Base-by-base conservation (phyloP, 2,113 vertebrate genomes). In the Hucho hucho region DNA sequence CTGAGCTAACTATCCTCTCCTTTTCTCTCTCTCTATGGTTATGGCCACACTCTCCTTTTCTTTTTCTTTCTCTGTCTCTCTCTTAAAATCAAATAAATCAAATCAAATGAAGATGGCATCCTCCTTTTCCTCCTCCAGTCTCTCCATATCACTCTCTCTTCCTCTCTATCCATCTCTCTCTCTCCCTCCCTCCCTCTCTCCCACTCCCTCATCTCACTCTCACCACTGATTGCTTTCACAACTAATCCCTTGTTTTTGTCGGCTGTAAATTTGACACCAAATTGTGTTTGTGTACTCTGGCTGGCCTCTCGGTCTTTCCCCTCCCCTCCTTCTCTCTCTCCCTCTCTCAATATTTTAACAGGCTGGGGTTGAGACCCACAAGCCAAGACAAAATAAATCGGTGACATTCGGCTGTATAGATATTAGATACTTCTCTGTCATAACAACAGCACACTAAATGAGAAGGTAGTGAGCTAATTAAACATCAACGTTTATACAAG, bases 191-290 rank as follows among this genome's bases (percentile, higher is more conserved):
- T 29, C 13, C 12, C n/a, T 22, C 28, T 37, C 28, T 20, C 53
- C 26, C 22, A 14, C 22, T n/a, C 3, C 18, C 28, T 49, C 43
- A 6, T n/a, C 68, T 28, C 29, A 32, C 12, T 28, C 26, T 46
- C 12, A 64, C 22, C 7, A 6, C 9, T 53, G 69, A 77, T 77
- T 72, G 28, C 63, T 72, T 58, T 66, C 64, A 12, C 37, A n/a
- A 24, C 70, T 64, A 76, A 70, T 76, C 69, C 63, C 9, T 63
- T 43, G 20, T 29, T 26, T 37, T 28, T 61, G n/a, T 11, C 49
- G 14, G 46, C 58, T 18, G 53, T 43, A 43, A 3, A 43, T 12
- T 43, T 43, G 9, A 43, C 9, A 43, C 37, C 53, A 63, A n/a
- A 24, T 28, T 22, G 32, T 20, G 59, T 70, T 70, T 28, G 26